Conservation (phyloP, 37 sponge, comb jelly and placozoan genomes). For the Chondrosia reniformis region DNA sequence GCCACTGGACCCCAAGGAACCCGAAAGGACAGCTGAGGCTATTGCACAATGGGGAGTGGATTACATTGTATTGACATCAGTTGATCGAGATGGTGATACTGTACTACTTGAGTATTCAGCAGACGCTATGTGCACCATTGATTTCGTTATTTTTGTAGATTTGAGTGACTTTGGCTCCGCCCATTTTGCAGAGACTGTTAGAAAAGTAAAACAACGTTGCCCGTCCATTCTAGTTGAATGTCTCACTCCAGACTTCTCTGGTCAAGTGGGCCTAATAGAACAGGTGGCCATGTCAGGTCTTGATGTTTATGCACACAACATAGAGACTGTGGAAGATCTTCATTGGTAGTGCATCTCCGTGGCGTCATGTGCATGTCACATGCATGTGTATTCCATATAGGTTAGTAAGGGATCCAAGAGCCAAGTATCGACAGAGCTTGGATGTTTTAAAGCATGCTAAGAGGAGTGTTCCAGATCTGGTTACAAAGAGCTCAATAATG, state of each 20-base stretch:
- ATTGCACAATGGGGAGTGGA: constrained; percentile 90
- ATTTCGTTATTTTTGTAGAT: constrained; percentile 37
- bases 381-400: constrained; percentile 17
- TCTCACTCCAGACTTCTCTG: constrained; percentile 94
- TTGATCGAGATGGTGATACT: constrained; percentile 97
- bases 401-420: constrained; percentile 97
- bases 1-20: constrained; percentile 95
- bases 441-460: constrained; percentile 89
- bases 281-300: constrained; percentile 79
- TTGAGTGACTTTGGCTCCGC: constrained; percentile 85
- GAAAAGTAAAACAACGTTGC: constrained; percentile 74
- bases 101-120: no score
- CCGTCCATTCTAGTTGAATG: constrained; percentile 86
- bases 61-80: constrained; percentile 97
- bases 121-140: not conserved
- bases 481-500: constrained; percentile 99
- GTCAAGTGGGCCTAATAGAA: constrained; percentile 65
- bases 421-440: constrained; percentile 89
- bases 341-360: constrained; percentile 66
- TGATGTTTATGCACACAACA: constrained; percentile 98
- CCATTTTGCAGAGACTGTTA: constrained; percentile 93
- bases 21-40: constrained; percentile 88
- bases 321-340: constrained; percentile 91
- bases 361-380: not conserved
- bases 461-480: constrained; percentile 45